Conservation (phyloP, 2,797 vertebrate genomes). For the Neomorphus geoffroyi region DNA sequence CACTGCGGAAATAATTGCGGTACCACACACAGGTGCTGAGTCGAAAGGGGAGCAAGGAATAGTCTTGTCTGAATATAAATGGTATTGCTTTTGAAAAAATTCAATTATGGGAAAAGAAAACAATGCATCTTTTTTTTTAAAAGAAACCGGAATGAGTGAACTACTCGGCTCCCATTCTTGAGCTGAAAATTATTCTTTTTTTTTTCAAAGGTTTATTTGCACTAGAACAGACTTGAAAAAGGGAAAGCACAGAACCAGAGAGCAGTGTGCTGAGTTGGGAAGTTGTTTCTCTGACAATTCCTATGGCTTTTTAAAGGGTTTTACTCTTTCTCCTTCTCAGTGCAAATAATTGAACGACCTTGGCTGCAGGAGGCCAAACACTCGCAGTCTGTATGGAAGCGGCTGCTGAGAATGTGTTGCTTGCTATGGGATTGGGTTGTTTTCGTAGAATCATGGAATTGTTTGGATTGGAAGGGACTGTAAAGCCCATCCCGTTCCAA, state of each 20-base stretch:
- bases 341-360: neutral
- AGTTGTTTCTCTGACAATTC: neutral
- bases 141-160: neutral
- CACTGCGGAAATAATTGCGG: neutral
- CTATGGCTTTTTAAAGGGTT: neutral
- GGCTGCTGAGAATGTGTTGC: neutral
- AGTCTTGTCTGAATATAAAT: neutral
- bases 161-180: neutral
- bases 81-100: neutral
- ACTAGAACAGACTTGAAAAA: neutral
- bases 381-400: accelerated
- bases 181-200: neutral
- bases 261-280: neutral
- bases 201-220: neutral
- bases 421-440: neutral
- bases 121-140: neutral
- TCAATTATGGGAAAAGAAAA: neutral
- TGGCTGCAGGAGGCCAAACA: neutral
- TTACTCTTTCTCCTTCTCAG: neutral
- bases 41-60: conserved; percentile 1
- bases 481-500: neutral
- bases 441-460: neutral
- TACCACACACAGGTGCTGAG: neutral
- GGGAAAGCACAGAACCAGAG: neutral
- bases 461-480: neutral